Percentiles rank a stretch among this genome's conserved stretches.
Evolutionary conservation across 35 echinoderm and acorn worm species (phyloP).

Genomic region (Apostichopus parvimensis): DNA sequence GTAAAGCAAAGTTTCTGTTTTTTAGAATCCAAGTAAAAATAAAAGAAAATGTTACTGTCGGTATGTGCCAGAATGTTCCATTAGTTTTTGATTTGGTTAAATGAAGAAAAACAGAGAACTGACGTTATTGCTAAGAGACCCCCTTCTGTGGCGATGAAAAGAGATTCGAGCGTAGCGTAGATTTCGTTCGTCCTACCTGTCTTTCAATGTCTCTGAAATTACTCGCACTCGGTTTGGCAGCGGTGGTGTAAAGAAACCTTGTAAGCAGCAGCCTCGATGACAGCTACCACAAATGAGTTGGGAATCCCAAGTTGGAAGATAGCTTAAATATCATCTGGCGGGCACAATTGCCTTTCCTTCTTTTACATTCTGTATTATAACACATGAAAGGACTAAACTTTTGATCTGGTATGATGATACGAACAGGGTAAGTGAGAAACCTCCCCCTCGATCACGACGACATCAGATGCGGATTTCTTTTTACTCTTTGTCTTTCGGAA

Average conservation of each 20-base stretch:
- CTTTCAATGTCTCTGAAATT: not conserved
- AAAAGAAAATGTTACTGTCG: not conserved
- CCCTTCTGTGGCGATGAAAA: not conserved
- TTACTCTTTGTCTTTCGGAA: no score
- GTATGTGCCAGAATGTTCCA: not conserved
- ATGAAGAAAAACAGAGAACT: not conserved
- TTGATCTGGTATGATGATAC: no score
- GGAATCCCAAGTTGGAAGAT: not conserved
- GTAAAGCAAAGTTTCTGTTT: not conserved
- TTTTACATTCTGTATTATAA: not conserved
- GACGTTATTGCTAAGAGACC: not conserved
- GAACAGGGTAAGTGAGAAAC: no score
- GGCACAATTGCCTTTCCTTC: not conserved
- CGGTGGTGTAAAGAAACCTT: not conserved
- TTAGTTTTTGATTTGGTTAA: not conserved
- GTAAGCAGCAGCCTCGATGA: not conserved
- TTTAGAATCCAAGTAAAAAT: not conserved
- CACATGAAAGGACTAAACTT: no score
- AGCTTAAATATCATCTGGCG: not conserved
- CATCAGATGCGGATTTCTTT: no score
- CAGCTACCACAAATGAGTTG: not conserved
- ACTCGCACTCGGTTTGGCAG: not conserved
- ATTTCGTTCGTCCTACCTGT: not conserved
- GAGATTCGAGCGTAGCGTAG: not conserved
- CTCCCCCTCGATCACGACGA: no score